Conservation (phyloP, 2,888 invertebrate genomes). For the Hemaris fuciformis region DNA sequence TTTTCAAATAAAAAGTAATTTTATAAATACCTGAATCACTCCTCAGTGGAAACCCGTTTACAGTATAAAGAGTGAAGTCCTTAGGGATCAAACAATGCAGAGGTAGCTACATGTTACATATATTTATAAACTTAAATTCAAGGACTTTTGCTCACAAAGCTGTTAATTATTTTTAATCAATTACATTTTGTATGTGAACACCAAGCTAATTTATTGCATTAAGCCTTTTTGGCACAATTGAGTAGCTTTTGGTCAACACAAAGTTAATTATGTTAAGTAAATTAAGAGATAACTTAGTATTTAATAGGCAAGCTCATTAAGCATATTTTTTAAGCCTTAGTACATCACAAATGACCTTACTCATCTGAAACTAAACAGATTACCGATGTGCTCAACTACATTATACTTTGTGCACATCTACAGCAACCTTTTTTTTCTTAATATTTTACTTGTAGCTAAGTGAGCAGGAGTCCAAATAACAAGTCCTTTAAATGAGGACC, state of each 20-base stretch:
- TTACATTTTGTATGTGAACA: neutral
- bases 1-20: slow-evolving; percentile 54
- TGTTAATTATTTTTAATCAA: neutral
- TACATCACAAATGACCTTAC: neutral
- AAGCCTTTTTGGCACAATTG: slow-evolving; percentile 1
- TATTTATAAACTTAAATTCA: slow-evolving; percentile 36
- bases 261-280: neutral
- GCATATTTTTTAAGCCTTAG: neutral
- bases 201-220: neutral
- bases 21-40: slow-evolving; percentile 79
- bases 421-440: neutral
- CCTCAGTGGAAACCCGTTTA: slow-evolving; percentile 73
- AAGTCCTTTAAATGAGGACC: slow-evolving; percentile 53
- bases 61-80: slow-evolving; percentile 61
- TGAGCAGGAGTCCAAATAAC: slow-evolving; percentile 34
- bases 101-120: slow-evolving; percentile 64
- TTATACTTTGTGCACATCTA: neutral
- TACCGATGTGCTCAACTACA: neutral
- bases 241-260: neutral
- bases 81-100: slow-evolving; percentile 58
- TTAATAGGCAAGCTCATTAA: neutral
- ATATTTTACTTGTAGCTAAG: slow-evolving; percentile 34
- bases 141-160: slow-evolving; percentile 11
- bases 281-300: neutral
- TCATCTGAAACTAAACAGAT: neutral